phyloP scores from a whole-genome alignment of 2,888 invertebrate genomes.

The Dendrolimus houi region DNA sequence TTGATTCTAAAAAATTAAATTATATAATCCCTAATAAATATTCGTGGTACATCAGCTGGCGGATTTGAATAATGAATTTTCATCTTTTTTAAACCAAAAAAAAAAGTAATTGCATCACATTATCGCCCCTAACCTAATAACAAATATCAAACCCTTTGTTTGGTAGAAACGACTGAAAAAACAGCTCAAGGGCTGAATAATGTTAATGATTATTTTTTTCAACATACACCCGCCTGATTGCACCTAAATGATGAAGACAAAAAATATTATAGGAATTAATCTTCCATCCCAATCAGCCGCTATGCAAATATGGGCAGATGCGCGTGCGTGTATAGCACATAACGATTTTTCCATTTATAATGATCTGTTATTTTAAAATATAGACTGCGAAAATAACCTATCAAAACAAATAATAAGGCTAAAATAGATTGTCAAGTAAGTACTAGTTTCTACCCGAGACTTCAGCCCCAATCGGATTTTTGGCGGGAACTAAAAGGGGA shows the following conservation, averaged over 20 bases:
- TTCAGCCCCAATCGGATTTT: no score
- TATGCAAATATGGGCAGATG: conserved; percentile 72
- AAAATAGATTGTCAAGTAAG: no score
- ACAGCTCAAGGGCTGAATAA: conserved; percentile 74
- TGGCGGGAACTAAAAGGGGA: no score
- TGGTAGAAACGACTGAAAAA: conserved; percentile 56
- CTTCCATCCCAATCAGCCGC: conserved; percentile 64
- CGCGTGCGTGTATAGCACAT: conserved; percentile 50
- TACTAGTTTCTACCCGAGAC: no score
- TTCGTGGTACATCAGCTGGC: conserved; percentile 65
- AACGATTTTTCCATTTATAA: conserved; percentile 28
- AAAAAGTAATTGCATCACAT: conserved; percentile 73
- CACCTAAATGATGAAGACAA: conserved; percentile 72
- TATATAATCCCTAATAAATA: conserved; percentile 45
- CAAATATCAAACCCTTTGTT: conserved; percentile 73
- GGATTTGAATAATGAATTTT: conserved; percentile 70
- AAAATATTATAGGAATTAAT: conserved; percentile 72
- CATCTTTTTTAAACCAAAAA: conserved; percentile 41
- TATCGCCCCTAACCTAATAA: conserved; percentile 75
- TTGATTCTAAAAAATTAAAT: not conserved
- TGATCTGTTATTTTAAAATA: conserved; percentile 40
- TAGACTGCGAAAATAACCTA: conserved; percentile 2
- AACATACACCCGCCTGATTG: conserved; percentile 60
- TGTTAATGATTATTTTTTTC: conserved; percentile 70
- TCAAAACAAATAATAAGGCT: conserved; percentile 2